phyloP scores from a whole-genome alignment of 1,140 invertebrate genomes.

The Cheumatopsyche charites region DNA sequence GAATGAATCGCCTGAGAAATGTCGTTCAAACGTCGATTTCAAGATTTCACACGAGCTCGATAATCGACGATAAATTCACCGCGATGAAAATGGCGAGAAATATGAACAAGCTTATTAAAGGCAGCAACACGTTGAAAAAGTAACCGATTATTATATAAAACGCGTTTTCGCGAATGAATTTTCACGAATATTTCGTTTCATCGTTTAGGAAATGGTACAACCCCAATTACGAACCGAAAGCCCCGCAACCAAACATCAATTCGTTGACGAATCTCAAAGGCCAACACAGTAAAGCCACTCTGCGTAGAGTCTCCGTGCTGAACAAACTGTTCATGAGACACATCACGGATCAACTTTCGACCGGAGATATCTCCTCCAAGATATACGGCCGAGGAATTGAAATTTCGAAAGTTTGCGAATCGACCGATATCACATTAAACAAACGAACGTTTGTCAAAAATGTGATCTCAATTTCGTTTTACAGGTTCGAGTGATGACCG shows the following conservation, averaged over 20 bases:
- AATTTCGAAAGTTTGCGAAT: conserved; percentile 63
- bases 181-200: neutral
- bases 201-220: conserved; percentile 56
- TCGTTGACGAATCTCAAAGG: conserved; percentile 54
- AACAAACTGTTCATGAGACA: conserved; percentile 82
- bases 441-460: neutral
- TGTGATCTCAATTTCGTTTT: too few species aligned
- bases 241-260: conserved; percentile 54
- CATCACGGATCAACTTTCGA: conserved; percentile 75
- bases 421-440: neutral
- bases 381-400: conserved; percentile 70
- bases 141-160: too few species aligned
- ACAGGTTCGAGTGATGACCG: conserved; percentile 66
- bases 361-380: conserved; percentile 65
- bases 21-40: too few species aligned
- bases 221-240: conserved; percentile 33
- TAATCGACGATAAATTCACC: neutral
- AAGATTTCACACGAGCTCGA: neutral
- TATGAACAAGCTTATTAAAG: conserved; percentile 7
- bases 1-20: too few species aligned
- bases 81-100: neutral
- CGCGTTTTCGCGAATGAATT: neutral
- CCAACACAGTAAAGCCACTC: conserved; percentile 57
- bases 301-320: conserved; percentile 65
- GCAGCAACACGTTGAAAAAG: neutral